A percentile compares a stretch with the other conserved stretches of the same genome.
Evolutionary conservation across 2,888 invertebrate genomes (phyloP).

Genomic region (Drosophila anceps): DNA sequence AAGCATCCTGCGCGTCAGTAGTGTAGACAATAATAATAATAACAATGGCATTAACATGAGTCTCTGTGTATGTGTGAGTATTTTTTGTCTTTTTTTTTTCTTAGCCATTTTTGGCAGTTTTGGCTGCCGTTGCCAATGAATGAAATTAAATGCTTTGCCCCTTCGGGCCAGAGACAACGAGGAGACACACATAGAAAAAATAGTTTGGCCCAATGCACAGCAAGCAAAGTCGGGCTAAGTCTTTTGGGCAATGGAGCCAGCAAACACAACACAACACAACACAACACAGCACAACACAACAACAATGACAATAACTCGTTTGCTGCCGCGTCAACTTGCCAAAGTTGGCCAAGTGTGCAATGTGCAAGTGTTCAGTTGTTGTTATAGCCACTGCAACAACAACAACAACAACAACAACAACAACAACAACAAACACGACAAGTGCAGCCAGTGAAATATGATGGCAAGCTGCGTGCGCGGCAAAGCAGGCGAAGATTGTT

Average conservation of each 20-base stretch:
- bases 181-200: slow-evolving; percentile 10
- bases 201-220: slow-evolving; percentile 46
- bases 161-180: slow-evolving; percentile 42
- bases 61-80: slow-evolving; percentile 17
- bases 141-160: slow-evolving; percentile 74
- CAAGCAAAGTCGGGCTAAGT: slow-evolving; percentile 24
- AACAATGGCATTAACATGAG: slow-evolving; percentile 52
- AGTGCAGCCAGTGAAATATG: slow-evolving; percentile 79
- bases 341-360: slow-evolving; percentile 82
- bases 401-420: slow-evolving; percentile 21
- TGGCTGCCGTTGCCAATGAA: slow-evolving; percentile 67
- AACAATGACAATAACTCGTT: slow-evolving; percentile 61
- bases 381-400: slow-evolving; percentile 67
- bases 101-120: slow-evolving; percentile 50
- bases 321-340: slow-evolving; percentile 74
- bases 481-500: slow-evolving; percentile 5
- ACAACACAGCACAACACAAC: too few species aligned
- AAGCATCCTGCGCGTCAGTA: slow-evolving; percentile 2
- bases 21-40: slow-evolving; percentile 40
- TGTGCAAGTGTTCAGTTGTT: slow-evolving; percentile 79
- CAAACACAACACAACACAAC: too few species aligned
- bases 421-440: slow-evolving; percentile 51
- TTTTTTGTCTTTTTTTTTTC: slow-evolving; percentile 16
- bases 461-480: slow-evolving; percentile 52
- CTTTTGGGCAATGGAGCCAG: slow-evolving; percentile 46